Evolutionary conservation across 2,888 invertebrate species (phyloP), one percentile per base, ranked within the genome.

Genomic region (Suillia variegata): DNA sequence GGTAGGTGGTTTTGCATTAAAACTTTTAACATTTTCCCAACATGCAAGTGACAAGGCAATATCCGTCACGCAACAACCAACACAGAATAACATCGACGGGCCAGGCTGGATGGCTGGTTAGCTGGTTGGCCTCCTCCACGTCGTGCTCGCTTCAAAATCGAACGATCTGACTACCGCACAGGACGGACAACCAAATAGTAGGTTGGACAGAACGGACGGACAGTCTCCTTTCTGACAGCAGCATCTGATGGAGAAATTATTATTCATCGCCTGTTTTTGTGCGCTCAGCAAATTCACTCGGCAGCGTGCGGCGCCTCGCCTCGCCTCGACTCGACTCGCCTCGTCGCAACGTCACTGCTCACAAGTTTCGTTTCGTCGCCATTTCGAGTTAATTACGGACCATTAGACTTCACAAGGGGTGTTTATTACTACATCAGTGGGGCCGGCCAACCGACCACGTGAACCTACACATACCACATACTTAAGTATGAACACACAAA

Each of bases 391-490:
- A 73, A 73, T 73, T 73, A 73, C 74, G 74, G 72, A 74, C 72
- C 72, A 73, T 73, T 73, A 73, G 72, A 73, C 69, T 74, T 75
- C 72, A 73, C 74, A 73, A 73, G 72, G 74, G 74, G 72, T 74
- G 72, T 73, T 73, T 73, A 73, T 74, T 73, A 73, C 74, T 70
- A 73, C 72, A 73, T 73, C 72, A 74, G 73, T 73, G 72, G 70
- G 62, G 69, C 69, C 67, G 67, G 18, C 45, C 38, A 12, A 12
- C 31, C 31, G 31, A 12, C 12, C 31, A 12, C 6, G 31, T 31
- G 31, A 12, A 12, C 31, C 31, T 6, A 31, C 31, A n/a, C n/a
- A n/a, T n/a, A n/a, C n/a, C n/a, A n/a, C n/a, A n/a, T n/a, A n/a
- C n/a, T n/a, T n/a, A n/a, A n/a, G n/a, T n/a, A n/a, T n/a, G n/a